Conservation (phyloP, 2,888 invertebrate species). For the Spilosoma lubricipeda region DNA sequence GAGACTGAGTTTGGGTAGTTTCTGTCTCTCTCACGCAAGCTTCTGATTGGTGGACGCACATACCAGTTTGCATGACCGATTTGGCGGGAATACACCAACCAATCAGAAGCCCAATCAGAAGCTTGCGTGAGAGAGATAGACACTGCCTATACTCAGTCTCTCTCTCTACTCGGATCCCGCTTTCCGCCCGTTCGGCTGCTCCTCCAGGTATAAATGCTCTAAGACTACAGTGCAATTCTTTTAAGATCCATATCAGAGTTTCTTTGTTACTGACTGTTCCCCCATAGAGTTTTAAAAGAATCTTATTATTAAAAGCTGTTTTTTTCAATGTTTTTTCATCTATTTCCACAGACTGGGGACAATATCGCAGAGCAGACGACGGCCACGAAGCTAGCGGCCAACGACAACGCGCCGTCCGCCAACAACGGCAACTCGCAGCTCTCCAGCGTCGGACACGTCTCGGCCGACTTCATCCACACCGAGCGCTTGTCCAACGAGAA, state of each 20-base stretch:
- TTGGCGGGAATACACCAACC: too few species aligned
- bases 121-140: too few species aligned
- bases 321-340: neutral
- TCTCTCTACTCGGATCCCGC: too few species aligned
- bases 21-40: too few species aligned
- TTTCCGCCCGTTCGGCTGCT: too few species aligned
- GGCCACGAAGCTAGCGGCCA: slow-evolving; percentile 56
- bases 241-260: neutral
- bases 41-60: too few species aligned
- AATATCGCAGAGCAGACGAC: slow-evolving; percentile 63
- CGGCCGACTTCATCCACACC: slow-evolving; percentile 76
- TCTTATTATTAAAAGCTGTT: neutral
- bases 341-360: slow-evolving; percentile 70
- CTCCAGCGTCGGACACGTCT: slow-evolving; percentile 65
- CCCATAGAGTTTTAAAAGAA: neutral
- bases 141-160: too few species aligned
- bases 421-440: slow-evolving; percentile 70
- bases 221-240: too few species aligned
- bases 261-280: neutral
- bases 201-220: too few species aligned
- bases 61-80: too few species aligned
- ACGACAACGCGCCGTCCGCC: slow-evolving; percentile 59
- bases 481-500: slow-evolving; percentile 67
- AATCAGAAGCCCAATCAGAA: too few species aligned
- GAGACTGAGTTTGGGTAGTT: too few species aligned